phyloP scores from a whole-genome alignment of 2,888 invertebrate species.

The Cephus pulcher region DNA sequence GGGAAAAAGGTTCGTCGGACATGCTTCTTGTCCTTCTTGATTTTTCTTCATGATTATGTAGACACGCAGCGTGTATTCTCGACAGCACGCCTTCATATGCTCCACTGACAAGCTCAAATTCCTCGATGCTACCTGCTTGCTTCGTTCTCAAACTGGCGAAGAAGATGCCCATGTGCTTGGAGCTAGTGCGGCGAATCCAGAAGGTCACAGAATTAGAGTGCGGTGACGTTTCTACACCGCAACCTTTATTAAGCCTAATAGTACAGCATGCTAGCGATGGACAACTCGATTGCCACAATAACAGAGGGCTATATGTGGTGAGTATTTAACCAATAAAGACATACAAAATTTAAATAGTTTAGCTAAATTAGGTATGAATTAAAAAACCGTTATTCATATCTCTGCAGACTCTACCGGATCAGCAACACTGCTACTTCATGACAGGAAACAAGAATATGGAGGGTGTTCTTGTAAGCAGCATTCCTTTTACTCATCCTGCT shows the following conservation, averaged over 20 bases:
- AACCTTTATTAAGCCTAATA: slow-evolving; percentile 81
- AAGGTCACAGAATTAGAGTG: slow-evolving; percentile 72
- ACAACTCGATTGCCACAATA: slow-evolving; percentile 78
- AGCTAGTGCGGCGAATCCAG: slow-evolving; percentile 78
- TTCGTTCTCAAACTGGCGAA: slow-evolving; percentile 87
- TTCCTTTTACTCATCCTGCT: slow-evolving; percentile 94
- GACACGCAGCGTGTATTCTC: neutral
- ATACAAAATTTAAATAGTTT: neutral
- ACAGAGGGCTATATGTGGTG: slow-evolving; percentile 87
- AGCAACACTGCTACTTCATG: slow-evolving; percentile 93
- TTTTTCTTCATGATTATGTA: slow-evolving; percentile 1
- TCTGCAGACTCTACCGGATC: slow-evolving; percentile 87
- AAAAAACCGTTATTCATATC: slow-evolving; percentile 9
- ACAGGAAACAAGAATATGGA: slow-evolving; percentile 83
- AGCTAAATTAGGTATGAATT: neutral
- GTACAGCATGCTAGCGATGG: slow-evolving; percentile 83
- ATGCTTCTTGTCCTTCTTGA: slow-evolving; percentile 23
- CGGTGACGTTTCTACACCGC: slow-evolving; percentile 69
- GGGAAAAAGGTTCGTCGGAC: slow-evolving; percentile 76
- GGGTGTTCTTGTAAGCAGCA: slow-evolving; percentile 81
- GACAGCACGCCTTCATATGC: slow-evolving; percentile 83
- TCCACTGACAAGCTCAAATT: slow-evolving; percentile 84
- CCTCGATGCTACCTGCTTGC: slow-evolving; percentile 89
- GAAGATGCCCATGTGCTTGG: slow-evolving; percentile 87
- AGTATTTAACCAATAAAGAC: slow-evolving; percentile 54